A percentile compares a stretch with the other conserved stretches of the same genome.
Conservation (phyloP, 2,888 invertebrate species). For the Neoascia interrupta region DNA sequence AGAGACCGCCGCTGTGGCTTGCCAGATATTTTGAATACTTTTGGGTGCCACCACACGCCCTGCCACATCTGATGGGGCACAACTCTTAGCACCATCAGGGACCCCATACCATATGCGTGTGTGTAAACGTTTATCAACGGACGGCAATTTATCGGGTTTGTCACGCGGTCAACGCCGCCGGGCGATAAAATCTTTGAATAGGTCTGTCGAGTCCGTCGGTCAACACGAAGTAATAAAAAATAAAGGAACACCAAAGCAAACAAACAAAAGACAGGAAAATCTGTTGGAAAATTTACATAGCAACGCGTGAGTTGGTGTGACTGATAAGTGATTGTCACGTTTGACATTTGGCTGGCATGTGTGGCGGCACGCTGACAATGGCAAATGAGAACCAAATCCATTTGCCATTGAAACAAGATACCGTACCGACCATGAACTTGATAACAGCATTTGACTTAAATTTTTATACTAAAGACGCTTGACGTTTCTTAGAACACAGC, state of each 20-base stretch:
- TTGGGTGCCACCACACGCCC: not conserved
- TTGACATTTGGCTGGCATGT: not conserved
- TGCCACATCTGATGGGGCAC: not conserved
- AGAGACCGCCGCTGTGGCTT: constrained; percentile 26
- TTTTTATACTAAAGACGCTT: not conserved
- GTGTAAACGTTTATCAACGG: constrained; percentile 39
- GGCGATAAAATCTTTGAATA: constrained; percentile 49
- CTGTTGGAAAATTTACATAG: constrained; percentile 16
- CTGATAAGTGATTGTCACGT: constrained; percentile 20
- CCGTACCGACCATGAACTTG: too few relatives aligned
- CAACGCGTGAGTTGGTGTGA: not conserved
- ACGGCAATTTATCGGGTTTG: constrained; percentile 55
- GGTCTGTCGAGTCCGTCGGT: constrained; percentile 15
- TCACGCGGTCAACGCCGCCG: constrained; percentile 47
- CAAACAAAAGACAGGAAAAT: constrained; percentile 1
- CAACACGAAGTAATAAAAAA: constrained; percentile 1
- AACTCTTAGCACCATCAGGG: not conserved
- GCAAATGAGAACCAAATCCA: not conserved
- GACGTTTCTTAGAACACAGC: not conserved
- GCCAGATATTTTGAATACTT: constrained; percentile 40
- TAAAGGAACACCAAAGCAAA: not conserved
- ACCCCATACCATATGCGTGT: constrained; percentile 5
- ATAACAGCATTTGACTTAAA: constrained; percentile 11
- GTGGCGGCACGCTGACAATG: not conserved
- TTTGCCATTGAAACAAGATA: not conserved